Conservation (phyloP, 2,888 invertebrate genomes). For the Drosophila leonis region DNA sequence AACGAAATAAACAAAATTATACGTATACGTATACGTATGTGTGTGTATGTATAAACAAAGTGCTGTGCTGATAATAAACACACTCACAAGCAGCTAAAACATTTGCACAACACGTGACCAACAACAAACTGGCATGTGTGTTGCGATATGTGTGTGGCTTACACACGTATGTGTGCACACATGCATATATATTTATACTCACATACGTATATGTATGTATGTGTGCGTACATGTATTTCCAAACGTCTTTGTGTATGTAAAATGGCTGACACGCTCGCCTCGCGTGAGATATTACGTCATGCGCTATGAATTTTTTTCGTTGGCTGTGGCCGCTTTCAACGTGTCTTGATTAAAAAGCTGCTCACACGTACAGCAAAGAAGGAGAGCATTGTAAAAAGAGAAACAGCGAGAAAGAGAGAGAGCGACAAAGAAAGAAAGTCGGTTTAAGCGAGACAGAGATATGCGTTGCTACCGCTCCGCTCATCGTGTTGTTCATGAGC, state of each 20-base stretch:
- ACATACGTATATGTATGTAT: background rate
- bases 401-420: slow-evolving; percentile 3
- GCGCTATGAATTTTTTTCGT: slow-evolving; percentile 78
- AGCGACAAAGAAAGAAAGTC: background rate
- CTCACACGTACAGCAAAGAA: slow-evolving; percentile 41
- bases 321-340: slow-evolving; percentile 66
- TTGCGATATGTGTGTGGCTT: slow-evolving; percentile 11
- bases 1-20: slow-evolving; percentile 36
- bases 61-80: slow-evolving; percentile 10
- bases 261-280: slow-evolving; percentile 82
- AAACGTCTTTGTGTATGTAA: slow-evolving; percentile 20
- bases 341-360: slow-evolving; percentile 69
- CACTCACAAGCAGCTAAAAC: slow-evolving; percentile 43
- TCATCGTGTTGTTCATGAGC: slow-evolving; percentile 35
- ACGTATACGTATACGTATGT: background rate
- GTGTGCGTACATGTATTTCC: background rate
- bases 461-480: slow-evolving; percentile 22
- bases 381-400: slow-evolving; percentile 9
- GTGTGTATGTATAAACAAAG: slow-evolving; percentile 3
- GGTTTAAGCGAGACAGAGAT: slow-evolving; percentile 9
- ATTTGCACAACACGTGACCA: slow-evolving; percentile 82
- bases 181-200: background rate
- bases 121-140: slow-evolving; percentile 68
- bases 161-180: background rate
- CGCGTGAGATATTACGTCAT: slow-evolving; percentile 86